A percentile compares a stretch with the other conserved stretches of the same genome.
These are phyloP conservation scores for Ageneiosus marmoratus DNA, from an alignment of 2,113 vertebrate species.

Conservation along the genomic window DNA sequence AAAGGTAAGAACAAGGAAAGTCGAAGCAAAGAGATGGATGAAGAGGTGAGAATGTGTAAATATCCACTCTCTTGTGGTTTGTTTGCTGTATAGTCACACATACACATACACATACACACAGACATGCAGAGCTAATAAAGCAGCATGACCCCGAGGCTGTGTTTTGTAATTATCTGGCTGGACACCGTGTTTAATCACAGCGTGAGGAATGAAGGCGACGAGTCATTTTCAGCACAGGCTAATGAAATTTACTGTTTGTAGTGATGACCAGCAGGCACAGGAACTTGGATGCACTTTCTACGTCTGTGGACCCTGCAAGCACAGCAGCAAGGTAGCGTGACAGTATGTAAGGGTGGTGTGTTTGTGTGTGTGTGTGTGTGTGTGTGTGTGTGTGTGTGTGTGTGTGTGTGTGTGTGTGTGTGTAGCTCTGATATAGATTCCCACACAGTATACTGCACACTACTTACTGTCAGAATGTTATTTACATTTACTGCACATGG, in stretches of 20 bases:
- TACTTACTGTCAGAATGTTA: too few species aligned
- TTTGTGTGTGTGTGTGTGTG: too few species aligned
- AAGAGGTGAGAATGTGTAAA: not conserved
- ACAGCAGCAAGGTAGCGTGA: not conserved
- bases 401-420: too few species aligned
- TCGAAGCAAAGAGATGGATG: not conserved
- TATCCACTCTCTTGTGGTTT: not conserved
- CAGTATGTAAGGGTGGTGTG: not conserved
- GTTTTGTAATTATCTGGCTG: constrained; percentile 26
- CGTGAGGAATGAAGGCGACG: constrained; percentile 15
- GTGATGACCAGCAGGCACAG: not conserved
- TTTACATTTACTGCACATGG: too few species aligned
- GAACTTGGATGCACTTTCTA: not conserved
- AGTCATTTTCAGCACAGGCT: constrained; percentile 20
- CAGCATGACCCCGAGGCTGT: constrained; percentile 13
- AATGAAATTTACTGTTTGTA: constrained; percentile 1
- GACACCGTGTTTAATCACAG: constrained; percentile 38
- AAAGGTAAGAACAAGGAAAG: not conserved
- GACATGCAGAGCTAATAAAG: not conserved
- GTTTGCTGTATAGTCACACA: not conserved
- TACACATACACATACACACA: constrained; percentile 8
- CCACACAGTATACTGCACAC: too few species aligned
- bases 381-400: too few species aligned
- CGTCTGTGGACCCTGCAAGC: not conserved
- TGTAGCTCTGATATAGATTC: too few species aligned